A percentile compares a stretch with the other conserved stretches of the same genome.
These are phyloP conservation scores for Aphodius granarius DNA, from an alignment of 2,888 invertebrate species.

Conservation along the genomic window DNA sequence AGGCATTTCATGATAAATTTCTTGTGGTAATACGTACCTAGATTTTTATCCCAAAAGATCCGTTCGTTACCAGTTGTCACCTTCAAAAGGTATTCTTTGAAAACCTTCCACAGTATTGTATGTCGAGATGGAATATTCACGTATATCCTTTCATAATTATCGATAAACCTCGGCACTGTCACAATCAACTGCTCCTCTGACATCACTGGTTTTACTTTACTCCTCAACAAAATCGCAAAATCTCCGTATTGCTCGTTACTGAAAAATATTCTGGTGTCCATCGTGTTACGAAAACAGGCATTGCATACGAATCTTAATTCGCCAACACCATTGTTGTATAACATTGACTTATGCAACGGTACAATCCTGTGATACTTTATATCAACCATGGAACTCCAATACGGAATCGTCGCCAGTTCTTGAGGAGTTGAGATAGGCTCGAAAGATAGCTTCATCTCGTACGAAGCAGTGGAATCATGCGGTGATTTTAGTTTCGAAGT, in stretches of 20 bases:
- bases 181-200: constrained; percentile 3
- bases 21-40: too few relatives aligned
- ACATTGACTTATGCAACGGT: neutral
- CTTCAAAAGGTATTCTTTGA: constrained; percentile 9
- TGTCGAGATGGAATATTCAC: constrained; percentile 15
- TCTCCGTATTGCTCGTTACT: neutral
- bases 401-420: neutral
- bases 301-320: neutral
- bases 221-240: constrained; percentile 9
- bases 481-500: neutral
- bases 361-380: neutral
- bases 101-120: constrained; percentile 13
- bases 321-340: neutral
- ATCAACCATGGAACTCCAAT: neutral
- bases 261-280: neutral
- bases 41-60: constrained; percentile 17
- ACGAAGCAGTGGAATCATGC: neutral
- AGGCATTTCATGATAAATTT: too few relatives aligned
- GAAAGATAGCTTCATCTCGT: neutral
- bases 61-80: constrained; percentile 8
- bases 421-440: neutral
- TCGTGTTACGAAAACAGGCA: neutral
- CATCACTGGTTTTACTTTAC: neutral
- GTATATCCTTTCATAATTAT: neutral
- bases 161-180: neutral